Conservation (phyloP, 1,140 invertebrate genomes). For the Cepaea nemoralis region DNA sequence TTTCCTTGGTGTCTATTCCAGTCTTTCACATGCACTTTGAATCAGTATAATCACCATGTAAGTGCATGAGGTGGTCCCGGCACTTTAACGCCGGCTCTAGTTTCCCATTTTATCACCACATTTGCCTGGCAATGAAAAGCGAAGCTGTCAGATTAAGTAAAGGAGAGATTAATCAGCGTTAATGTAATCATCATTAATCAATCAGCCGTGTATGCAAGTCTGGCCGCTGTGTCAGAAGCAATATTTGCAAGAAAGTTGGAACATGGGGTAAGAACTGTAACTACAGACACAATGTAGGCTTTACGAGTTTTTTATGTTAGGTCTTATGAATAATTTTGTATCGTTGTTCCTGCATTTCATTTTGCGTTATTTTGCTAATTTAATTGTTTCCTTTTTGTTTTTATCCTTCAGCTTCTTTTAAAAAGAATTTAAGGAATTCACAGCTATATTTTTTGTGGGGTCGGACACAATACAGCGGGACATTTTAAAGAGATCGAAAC, state of each 20-base stretch:
- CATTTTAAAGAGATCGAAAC: too few relatives aligned
- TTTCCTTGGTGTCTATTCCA: neutral
- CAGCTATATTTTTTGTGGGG: too few relatives aligned
- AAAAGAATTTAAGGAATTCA: too few relatives aligned
- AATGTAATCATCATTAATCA: neutral
- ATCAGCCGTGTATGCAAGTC: neutral
- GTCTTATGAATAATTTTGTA: too few relatives aligned
- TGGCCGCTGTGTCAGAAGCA: neutral
- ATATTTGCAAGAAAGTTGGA: neutral
- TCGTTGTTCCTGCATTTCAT: too few relatives aligned
- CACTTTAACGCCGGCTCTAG: neutral
- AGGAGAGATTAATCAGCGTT: neutral
- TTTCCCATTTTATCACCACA: neutral
- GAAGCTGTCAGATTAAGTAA: neutral
- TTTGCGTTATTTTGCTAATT: too few relatives aligned
- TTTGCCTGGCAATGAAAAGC: neutral
- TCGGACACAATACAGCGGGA: too few relatives aligned
- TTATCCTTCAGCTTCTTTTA: too few relatives aligned
- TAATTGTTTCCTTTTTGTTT: too few relatives aligned
- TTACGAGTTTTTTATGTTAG: too few relatives aligned
- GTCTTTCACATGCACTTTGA: neutral
- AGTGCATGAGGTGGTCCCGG: neutral
- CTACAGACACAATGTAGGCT: too few relatives aligned
- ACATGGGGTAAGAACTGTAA: too few relatives aligned
- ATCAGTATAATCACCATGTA: neutral